Conservation (phyloP, 1,140 invertebrate species). For the Bicyclus anynana region DNA sequence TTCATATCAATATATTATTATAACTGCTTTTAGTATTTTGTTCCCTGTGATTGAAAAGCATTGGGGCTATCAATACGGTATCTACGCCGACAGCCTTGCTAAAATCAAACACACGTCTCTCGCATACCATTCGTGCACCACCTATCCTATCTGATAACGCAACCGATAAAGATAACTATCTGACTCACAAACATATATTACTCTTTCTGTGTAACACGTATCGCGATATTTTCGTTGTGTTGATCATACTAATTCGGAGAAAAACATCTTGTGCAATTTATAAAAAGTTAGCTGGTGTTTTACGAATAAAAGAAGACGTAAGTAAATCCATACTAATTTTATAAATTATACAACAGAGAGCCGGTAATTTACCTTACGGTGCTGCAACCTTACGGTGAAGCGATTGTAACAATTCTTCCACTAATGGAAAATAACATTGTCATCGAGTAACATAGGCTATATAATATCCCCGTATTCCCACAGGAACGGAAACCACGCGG, state of each 20-base stretch:
- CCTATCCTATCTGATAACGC: slow-evolving; percentile 61
- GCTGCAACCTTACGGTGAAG: no score
- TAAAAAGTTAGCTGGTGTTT: background rate
- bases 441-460: no score
- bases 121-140: slow-evolving; percentile 31
- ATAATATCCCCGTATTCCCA: no score
- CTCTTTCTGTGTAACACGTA: slow-evolving; percentile 15
- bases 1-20: no score
- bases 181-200: slow-evolving; percentile 48
- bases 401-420: no score
- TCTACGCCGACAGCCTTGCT: slow-evolving; percentile 44
- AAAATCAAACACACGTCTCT: slow-evolving; percentile 37
- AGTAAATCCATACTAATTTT: background rate
- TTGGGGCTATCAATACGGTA: slow-evolving; percentile 13
- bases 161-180: slow-evolving; percentile 50
- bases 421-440: no score
- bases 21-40: no score
- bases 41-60: no score
- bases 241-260: background rate
- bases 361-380: no score
- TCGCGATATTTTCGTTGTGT: slow-evolving; percentile 1
- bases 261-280: background rate
- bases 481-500: no score
- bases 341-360: no score
- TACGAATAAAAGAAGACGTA: background rate